Evolutionary conservation across 2,797 vertebrate genomes (phyloP).

Genomic region (Muscicapa comitata): DNA sequence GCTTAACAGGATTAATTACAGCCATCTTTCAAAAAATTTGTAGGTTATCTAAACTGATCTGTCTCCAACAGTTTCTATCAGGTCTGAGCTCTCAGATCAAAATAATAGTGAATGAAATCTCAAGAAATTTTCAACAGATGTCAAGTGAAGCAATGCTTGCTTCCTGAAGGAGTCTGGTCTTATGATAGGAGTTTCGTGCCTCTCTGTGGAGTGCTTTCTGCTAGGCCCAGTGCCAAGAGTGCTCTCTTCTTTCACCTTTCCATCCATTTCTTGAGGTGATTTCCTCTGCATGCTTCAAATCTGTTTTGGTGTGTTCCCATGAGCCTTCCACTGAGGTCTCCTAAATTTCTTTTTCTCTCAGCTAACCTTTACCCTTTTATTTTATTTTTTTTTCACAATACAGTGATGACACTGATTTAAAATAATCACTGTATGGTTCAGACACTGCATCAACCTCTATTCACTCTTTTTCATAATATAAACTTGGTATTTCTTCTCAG

Average conservation of each 20-base stretch:
- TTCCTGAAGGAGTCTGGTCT: background rate
- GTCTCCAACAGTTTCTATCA: background rate
- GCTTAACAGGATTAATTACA: background rate
- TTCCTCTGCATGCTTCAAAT: background rate
- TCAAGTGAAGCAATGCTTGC: background rate
- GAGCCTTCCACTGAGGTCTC: background rate
- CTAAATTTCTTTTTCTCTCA: background rate
- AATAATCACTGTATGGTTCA: background rate
- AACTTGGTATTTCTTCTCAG: background rate
- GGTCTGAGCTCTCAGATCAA: background rate
- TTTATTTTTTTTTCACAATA: background rate
- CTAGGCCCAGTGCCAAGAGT: background rate
- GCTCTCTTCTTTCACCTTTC: background rate
- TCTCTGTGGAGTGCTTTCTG: background rate
- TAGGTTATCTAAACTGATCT: background rate
- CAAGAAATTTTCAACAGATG: background rate
- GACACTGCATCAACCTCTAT: background rate
- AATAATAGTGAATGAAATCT: background rate
- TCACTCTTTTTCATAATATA: background rate
- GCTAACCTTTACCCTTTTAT: background rate
- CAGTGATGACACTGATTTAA: background rate
- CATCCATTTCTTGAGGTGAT: background rate
- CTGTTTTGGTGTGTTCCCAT: background rate
- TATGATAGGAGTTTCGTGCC: background rate
- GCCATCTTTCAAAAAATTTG: background rate